Evolutionary conservation across 2,797 vertebrate species (phyloP), one percentile per base, ranked within the genome.

Genomic region (Neopelma chrysocephalum): DNA sequence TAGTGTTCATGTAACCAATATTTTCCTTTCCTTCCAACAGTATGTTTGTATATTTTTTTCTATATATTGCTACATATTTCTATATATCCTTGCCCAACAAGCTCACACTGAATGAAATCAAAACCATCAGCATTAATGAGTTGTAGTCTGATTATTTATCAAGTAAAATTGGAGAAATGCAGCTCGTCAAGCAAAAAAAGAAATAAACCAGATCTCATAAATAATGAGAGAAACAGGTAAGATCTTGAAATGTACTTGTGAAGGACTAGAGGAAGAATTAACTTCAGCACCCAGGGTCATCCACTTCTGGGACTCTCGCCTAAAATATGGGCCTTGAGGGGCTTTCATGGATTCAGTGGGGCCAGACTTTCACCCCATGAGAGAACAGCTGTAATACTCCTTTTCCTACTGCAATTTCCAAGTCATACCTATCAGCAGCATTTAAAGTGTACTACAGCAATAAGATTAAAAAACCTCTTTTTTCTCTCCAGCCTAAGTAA

Each of bases 191-290:
- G 47, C 3, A 12, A 12, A 34, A 32, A 8, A 29, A 61, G 36
- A 88, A 90, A 78, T 78, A 73, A 77, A 45, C 20, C 57, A 78
- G 64, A 17, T 34, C 32, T 82, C 11, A 4, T 65, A 15, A 82
- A 53, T 77, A 76, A 56, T 38, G 65, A 81, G 65, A 86, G 62
- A 85, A 89, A 31, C 26, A 72, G 71, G 78, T 85, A 38, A 60
- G n/a, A 56, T 58, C 60, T 91, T 92, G 68, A 87, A 91, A 87
- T 60, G 51, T 45, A 22, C 34, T 73, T 45, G n/a, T 60, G 77
- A 89, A 90, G 62, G 71, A 48, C 77, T 58, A 81, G 56, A 61
- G 62, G 69, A 87, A 70, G 71, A 84, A 93, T 87, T 89, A 76
- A 64, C 70, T 89, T 87, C 86, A 93, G 40, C 87, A 84, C 34